phyloP scores from a whole-genome alignment of 2,888 invertebrate species.

The Cactoblastis cactorum region DNA sequence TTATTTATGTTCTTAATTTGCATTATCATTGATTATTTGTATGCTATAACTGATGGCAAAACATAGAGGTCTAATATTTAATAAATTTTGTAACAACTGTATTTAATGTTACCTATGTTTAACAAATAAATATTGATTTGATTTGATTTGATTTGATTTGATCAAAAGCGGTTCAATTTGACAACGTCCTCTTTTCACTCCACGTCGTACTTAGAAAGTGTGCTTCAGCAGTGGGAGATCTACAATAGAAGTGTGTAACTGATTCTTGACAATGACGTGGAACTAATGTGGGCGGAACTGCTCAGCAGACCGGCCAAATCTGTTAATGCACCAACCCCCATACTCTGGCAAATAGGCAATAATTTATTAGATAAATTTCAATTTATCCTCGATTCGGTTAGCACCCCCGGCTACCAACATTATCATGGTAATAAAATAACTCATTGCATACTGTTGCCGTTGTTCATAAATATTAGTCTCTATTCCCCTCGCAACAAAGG shows the following conservation, averaged over 20 bases:
- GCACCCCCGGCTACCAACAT: constrained; percentile 58
- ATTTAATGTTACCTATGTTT: no score
- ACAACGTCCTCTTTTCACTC: no score
- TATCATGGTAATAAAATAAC: constrained; percentile 62
- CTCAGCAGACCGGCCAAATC: constrained; percentile 16
- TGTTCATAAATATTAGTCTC: constrained; percentile 13
- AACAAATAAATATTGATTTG: no score
- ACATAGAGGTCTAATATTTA: no score
- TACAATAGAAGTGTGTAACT: neutral
- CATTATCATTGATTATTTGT: no score
- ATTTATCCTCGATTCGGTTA: constrained; percentile 65
- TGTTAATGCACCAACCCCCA: constrained; percentile 23
- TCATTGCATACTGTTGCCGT: constrained; percentile 29
- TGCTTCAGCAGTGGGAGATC: no score
- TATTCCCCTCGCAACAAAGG: constrained; percentile 19
- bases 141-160: no score
- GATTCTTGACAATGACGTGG: neutral
- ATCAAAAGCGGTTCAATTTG: no score
- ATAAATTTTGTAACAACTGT: no score
- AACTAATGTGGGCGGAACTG: neutral
- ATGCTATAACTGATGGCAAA: no score
- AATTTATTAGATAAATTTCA: constrained; percentile 77
- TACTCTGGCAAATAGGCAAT: constrained; percentile 44
- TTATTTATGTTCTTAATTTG: no score
- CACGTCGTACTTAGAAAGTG: no score